Conservation (phyloP, 2,113 vertebrate genomes). For the Sceloporus undulatus region DNA sequence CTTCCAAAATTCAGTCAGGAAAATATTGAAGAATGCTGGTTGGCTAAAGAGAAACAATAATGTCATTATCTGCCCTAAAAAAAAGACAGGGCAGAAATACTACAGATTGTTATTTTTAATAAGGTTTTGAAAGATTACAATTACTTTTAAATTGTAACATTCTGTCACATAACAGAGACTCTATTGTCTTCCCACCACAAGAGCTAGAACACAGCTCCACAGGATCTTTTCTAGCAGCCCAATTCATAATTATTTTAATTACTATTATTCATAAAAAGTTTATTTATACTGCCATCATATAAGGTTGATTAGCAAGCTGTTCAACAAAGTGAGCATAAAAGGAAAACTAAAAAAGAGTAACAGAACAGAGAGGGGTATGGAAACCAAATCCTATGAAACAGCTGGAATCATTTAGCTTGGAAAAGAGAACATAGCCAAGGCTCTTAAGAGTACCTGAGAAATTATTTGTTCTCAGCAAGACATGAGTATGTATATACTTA, state of each 20-base stretch:
- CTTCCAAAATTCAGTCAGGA: slow-evolving; percentile 39
- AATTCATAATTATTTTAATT: too few species aligned
- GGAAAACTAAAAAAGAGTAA: too few species aligned
- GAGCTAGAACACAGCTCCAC: slow-evolving; percentile 1
- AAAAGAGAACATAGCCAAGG: too few species aligned
- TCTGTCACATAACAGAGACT: neutral
- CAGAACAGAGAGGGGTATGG: too few species aligned
- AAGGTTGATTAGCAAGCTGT: neutral
- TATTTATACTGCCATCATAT: neutral
- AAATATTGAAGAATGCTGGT: neutral
- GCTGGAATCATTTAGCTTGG: too few species aligned
- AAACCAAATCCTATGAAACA: too few species aligned
- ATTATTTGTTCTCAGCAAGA: too few species aligned
- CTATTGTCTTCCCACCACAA: neutral
- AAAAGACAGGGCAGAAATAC: neutral
- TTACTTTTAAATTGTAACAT: neutral
- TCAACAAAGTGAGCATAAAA: neutral
- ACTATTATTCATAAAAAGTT: too few species aligned
- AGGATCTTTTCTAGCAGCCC: neutral
- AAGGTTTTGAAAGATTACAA: neutral
- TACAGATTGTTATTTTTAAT: neutral
- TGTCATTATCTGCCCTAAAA: slow-evolving; percentile 22
- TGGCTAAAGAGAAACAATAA: neutral
- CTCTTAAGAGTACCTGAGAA: too few species aligned
- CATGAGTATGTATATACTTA: too few species aligned